Evolutionary conservation across 2,113 vertebrate genomes (phyloP).

Genomic region (Labeo catla): DNA sequence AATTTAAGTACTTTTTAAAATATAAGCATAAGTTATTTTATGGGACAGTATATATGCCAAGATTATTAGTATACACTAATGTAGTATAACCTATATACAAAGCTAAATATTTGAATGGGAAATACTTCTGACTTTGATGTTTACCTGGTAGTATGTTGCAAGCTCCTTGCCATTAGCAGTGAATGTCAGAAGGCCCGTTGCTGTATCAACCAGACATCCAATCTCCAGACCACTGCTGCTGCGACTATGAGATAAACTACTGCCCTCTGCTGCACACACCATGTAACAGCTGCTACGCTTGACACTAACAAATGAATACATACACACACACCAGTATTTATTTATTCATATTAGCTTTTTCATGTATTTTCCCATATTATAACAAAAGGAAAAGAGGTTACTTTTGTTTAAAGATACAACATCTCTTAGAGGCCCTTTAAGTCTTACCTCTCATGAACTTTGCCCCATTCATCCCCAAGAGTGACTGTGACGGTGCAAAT

Average conservation of each 20-base stretch:
- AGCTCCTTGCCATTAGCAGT: constrained; percentile 92
- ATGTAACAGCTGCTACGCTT: constrained; percentile 94
- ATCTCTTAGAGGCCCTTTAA: neutral
- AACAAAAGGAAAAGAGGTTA: neutral
- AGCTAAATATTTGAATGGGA: neutral
- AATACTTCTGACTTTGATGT: neutral
- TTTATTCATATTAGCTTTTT: neutral
- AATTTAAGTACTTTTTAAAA: neutral
- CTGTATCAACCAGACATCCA: constrained; percentile 88
- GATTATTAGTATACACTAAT: neutral
- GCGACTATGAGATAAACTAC: constrained; percentile 86
- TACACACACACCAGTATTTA: neutral
- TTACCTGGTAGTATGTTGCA: constrained; percentile 87
- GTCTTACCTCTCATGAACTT: constrained; percentile 93
- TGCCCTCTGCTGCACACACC: constrained; percentile 93
- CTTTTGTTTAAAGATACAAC: neutral
- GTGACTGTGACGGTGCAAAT: constrained; percentile 90
- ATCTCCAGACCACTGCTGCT: constrained; percentile 89
- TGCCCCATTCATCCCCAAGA: constrained; percentile 92
- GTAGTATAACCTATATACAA: neutral
- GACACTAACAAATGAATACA: constrained; percentile 73
- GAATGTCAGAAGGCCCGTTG: constrained; percentile 89
- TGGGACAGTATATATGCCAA: neutral
- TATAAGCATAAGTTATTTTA: neutral
- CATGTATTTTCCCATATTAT: neutral